These are phyloP conservation scores for Trypoxylon attenuatum DNA, from an alignment of 2,888 invertebrate species.

Conservation along the genomic window DNA sequence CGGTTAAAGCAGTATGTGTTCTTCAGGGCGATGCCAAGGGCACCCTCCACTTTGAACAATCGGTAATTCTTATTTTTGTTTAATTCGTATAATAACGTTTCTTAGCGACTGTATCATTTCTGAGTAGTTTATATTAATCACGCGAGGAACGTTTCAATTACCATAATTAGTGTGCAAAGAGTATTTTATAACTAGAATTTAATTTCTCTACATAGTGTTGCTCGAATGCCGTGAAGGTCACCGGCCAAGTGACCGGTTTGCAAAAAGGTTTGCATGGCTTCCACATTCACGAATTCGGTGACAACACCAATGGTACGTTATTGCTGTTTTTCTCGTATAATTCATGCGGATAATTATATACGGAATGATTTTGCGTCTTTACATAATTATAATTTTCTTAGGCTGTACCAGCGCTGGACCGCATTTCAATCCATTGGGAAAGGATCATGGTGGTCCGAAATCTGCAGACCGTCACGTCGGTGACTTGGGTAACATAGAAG, in stretches of 20 bases:
- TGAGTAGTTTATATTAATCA: conserved; percentile 46
- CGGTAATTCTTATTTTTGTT: conserved; percentile 44
- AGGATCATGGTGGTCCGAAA: conserved; percentile 89
- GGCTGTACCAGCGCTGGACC: conserved; percentile 93
- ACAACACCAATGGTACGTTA: conserved; percentile 88
- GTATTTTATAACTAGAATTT: too few relatives aligned
- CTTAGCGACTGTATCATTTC: conserved; percentile 40
- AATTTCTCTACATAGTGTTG: conserved; percentile 75
- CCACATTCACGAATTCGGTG: conserved; percentile 97
- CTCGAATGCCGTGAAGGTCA: conserved; percentile 83
- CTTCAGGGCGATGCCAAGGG: conserved; percentile 85
- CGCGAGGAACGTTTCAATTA: not conserved
- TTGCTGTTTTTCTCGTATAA: not conserved
- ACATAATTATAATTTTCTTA: conserved; percentile 22
- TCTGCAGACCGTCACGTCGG: conserved; percentile 88
- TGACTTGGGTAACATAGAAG: conserved; percentile 90
- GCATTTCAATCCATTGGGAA: conserved; percentile 91
- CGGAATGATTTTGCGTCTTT: not conserved
- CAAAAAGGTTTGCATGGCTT: conserved; percentile 88
- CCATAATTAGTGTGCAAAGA: not conserved
- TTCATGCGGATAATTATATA: too few relatives aligned
- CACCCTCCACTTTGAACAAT: conserved; percentile 82
- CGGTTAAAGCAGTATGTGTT: conserved; percentile 88
- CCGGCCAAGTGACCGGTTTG: conserved; percentile 88
- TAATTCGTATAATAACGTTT: not conserved